Evolutionary conservation across 2,113 vertebrate genomes (phyloP), one percentile per base, ranked within the genome.

Genomic region (Eurystomus gularis): DNA sequence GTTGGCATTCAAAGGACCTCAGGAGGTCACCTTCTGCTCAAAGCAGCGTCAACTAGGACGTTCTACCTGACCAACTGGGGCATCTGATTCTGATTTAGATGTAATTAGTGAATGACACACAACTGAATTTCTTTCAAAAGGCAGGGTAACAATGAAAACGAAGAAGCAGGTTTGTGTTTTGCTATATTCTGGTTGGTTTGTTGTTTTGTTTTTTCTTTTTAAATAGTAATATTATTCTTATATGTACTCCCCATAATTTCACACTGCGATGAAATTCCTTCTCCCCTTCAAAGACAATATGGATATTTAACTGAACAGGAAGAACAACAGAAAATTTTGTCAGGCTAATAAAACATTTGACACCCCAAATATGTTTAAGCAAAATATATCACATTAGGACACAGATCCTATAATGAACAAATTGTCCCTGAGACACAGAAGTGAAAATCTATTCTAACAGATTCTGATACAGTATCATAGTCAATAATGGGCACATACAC

Each of bases 161-260:
- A 76, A 8, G 16, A 75, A 76, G 14, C 10, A 35, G 11, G 10
- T 5, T 73, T 81, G 17, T 33, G 20, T 15, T 72, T 26, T 31
- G 13, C 7, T 40, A 17, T 42, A 42, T 42, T 42, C 42, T 42
- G 42, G 42, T n/a, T n/a, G n/a, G n/a, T n/a, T n/a, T n/a, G 42
- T 42, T 42, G 42, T n/a, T n/a, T n/a, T 13, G 3, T 2, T 26
- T 64, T 26, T 17, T 33, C 17, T 8, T n/a, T 83, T 44, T 17
- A 19, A 37, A 60, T 6, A 81, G 7, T 44, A 55, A 58, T 76
- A 40, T 6, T 31, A 39, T 21, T 62, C n/a, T 75, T 86, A 91
- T 97, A 98, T 99, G 99, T 98, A 99, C 99, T 82, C 99, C 99
- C 99, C 99, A 99, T 96, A 99, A 97, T 94, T 97, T 99, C 90